phyloP scores from a whole-genome alignment of 2,888 invertebrate genomes.

The Nephrocerus scutellatus region DNA sequence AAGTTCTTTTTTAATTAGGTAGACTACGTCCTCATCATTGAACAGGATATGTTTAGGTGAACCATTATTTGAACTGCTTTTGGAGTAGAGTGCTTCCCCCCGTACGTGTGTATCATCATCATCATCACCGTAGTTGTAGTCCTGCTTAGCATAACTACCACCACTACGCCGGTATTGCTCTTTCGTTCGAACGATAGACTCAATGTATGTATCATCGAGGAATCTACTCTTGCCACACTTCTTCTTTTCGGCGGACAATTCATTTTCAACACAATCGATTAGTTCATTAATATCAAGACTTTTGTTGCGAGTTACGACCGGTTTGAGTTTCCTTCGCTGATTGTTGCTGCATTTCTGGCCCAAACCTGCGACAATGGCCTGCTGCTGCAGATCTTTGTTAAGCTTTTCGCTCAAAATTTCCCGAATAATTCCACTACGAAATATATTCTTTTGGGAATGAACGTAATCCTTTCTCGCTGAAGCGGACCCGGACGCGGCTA shows the following conservation, averaged over 20 bases:
- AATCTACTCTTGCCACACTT: constrained; percentile 25
- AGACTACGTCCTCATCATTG: constrained; percentile 46
- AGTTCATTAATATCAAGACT: constrained; percentile 44
- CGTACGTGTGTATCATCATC: neutral
- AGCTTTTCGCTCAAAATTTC: constrained; percentile 42
- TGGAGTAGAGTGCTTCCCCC: constrained; percentile 14
- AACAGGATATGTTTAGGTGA: constrained; percentile 41
- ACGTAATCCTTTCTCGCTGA: constrained; percentile 25
- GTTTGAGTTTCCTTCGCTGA: constrained; percentile 27
- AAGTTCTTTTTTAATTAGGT: constrained; percentile 45
- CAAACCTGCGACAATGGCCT: constrained; percentile 15
- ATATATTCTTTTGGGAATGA: constrained; percentile 40
- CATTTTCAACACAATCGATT: constrained; percentile 37
- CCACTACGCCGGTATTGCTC: constrained; percentile 23
- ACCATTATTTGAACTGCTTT: constrained; percentile 21
- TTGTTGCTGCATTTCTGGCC: constrained; percentile 22
- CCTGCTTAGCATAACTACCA: constrained; percentile 9
- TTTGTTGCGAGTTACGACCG: constrained; percentile 37
- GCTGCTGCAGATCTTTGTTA: constrained; percentile 27
- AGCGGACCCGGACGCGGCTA: neutral
- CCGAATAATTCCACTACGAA: constrained; percentile 40
- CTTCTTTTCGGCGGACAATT: constrained; percentile 23
- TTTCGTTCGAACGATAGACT: constrained; percentile 29
- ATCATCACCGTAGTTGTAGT: constrained; percentile 3
- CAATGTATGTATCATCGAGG: constrained; percentile 34